phyloP scores from a whole-genome alignment of 2,797 vertebrate species.

The Argya squamiceps region DNA sequence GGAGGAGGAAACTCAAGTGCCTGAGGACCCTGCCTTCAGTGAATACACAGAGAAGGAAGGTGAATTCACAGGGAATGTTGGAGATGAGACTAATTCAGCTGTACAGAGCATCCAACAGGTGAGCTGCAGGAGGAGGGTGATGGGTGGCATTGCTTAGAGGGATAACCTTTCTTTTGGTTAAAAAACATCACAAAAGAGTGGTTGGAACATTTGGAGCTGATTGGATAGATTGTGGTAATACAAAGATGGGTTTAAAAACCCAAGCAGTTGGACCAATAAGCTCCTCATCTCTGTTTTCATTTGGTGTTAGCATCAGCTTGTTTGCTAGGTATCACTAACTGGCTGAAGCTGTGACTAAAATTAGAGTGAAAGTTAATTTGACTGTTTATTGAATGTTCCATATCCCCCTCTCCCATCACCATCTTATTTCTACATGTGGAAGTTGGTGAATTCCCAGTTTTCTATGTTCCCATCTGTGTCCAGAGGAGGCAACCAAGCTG shows the following conservation, averaged over 20 bases:
- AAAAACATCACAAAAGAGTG: not conserved
- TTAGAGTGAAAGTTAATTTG: not conserved
- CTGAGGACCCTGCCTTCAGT: slow-evolving; percentile 83
- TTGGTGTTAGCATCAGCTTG: not conserved
- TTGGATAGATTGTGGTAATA: not conserved
- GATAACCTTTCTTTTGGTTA: not conserved
- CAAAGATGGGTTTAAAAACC: not conserved
- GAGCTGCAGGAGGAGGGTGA: not conserved
- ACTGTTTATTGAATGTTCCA: not conserved
- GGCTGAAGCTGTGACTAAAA: not conserved
- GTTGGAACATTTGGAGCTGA: not conserved
- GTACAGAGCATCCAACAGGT: slow-evolving; percentile 99
- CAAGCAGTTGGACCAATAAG: not conserved
- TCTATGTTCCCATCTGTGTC: not conserved
- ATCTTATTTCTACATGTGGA: not conserved
- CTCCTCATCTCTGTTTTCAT: not conserved
- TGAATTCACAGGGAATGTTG: slow-evolving; percentile 80
- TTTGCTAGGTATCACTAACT: not conserved
- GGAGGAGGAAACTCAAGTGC: slow-evolving; percentile 78
- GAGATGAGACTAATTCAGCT: slow-evolving; percentile 91
- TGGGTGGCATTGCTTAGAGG: not conserved
- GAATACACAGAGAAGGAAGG: slow-evolving; percentile 84
- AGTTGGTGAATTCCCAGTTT: not conserved
- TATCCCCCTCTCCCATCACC: not conserved
- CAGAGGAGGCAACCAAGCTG: not conserved